These are phyloP conservation scores for Pectinophora gossypiella DNA, from an alignment of 1,140 invertebrate genomes.

Conservation along the genomic window DNA sequence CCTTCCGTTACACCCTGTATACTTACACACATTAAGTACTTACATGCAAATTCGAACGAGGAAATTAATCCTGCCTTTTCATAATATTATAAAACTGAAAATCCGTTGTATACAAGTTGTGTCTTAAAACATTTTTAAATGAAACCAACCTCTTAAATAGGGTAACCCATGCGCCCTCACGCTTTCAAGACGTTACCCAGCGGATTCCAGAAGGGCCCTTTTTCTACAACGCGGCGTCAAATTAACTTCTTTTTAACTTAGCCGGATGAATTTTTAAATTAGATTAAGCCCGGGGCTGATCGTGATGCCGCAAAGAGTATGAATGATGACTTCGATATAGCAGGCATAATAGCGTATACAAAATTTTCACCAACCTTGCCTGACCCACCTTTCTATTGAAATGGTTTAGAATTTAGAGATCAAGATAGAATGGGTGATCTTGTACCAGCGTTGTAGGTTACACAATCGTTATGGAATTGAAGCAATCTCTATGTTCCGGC, in stretches of 20 bases:
- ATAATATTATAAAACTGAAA: too few species aligned
- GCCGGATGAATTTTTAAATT: conserved; percentile 63
- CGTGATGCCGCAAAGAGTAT: conserved; percentile 65
- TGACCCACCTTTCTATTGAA: conserved; percentile 1
- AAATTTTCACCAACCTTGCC: conserved; percentile 19
- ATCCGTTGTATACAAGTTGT: too few species aligned
- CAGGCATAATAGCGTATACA: conserved; percentile 12
- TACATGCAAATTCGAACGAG: too few species aligned
- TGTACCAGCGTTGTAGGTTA: conserved; percentile 12
- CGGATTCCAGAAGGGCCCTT: conserved; percentile 36
- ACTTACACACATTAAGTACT: too few species aligned
- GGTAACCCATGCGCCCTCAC: conserved; percentile 58
- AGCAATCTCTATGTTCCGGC: conserved; percentile 58
- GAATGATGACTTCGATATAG: conserved; percentile 57
- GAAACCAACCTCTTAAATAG: conserved; percentile 53
- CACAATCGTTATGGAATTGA: conserved; percentile 60
- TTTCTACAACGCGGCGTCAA: conserved; percentile 21
- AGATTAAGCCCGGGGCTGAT: conserved; percentile 55
- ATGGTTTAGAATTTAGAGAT: not conserved
- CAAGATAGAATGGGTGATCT: not conserved
- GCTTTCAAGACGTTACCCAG: conserved; percentile 39
- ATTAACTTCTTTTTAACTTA: conserved; percentile 50
- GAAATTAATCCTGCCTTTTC: too few species aligned
- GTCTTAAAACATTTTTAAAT: too few species aligned
- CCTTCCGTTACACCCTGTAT: too few species aligned